phyloP scores from a whole-genome alignment of 2,888 invertebrate genomes.

The Parochlus steinenii region DNA sequence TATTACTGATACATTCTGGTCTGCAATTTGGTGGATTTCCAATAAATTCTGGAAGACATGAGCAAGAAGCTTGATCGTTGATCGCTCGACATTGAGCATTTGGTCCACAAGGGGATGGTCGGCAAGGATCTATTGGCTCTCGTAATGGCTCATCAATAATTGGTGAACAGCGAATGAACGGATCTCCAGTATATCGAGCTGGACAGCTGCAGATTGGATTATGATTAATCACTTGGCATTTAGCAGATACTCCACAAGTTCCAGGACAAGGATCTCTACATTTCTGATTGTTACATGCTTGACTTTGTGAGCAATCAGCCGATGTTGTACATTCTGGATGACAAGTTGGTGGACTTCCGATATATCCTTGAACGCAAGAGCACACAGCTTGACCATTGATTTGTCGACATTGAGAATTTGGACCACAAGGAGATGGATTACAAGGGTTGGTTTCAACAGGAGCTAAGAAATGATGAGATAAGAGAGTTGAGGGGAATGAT shows the following conservation, averaged over 20 bases:
- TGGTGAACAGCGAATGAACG: conserved; percentile 42
- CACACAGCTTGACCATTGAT: conserved; percentile 42
- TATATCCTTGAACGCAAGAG: conserved; percentile 55
- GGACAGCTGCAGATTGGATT: conserved; percentile 45
- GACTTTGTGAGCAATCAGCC: conserved; percentile 58
- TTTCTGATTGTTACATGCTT: conserved; percentile 61
- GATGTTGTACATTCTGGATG: conserved; percentile 68
- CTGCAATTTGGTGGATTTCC: conserved; percentile 55
- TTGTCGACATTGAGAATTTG: conserved; percentile 52
- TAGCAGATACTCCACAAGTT: conserved; percentile 58
- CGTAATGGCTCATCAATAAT: conserved; percentile 21
- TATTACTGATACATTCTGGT: conserved; percentile 60
- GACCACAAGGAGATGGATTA: conserved; percentile 60
- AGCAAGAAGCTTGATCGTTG: conserved; percentile 44
- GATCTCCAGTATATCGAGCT: conserved; percentile 50
- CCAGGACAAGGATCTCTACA: conserved; percentile 72
- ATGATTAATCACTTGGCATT: conserved; percentile 63
- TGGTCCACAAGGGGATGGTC: conserved; percentile 58
- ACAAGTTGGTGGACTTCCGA: conserved; percentile 63
- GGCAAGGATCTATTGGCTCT: conserved; percentile 45
- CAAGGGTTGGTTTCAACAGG: conserved; percentile 60
- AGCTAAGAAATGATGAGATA: too few relatives aligned
- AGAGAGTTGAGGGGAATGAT: too few relatives aligned
- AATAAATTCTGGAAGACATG: conserved; percentile 48
- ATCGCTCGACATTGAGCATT: conserved; percentile 51